phyloP scores from a whole-genome alignment of 92 coral and sea anemone species.

The Pocillopora grandis region DNA sequence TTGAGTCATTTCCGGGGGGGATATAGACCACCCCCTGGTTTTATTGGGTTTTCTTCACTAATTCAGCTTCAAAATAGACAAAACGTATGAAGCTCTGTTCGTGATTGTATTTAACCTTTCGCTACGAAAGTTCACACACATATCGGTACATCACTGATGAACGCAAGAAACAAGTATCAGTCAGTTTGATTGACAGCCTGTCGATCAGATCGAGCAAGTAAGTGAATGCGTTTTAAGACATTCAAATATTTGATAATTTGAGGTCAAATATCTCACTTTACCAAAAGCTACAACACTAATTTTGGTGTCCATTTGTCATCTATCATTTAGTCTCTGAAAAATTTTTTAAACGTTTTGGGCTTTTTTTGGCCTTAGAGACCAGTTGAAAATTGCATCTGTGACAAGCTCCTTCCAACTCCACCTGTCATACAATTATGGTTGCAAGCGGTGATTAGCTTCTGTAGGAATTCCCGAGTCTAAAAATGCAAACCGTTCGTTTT shows the following conservation, averaged over 20 bases:
- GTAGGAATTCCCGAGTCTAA: no score
- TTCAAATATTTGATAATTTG: neutral
- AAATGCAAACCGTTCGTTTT: no score
- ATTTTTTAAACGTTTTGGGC: neutral
- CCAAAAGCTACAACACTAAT: no score
- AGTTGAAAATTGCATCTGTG: neutral
- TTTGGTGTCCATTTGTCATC: neutral
- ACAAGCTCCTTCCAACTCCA: neutral
- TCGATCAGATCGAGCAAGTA: neutral
- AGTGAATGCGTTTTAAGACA: neutral
- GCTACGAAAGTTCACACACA: neutral
- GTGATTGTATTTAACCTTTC: conserved; percentile 18
- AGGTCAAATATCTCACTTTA: no score
- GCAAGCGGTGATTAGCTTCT: no score
- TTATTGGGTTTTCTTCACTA: neutral
- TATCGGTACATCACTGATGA: conserved; percentile 10
- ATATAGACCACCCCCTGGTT: neutral
- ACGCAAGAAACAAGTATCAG: neutral
- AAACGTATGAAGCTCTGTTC: conserved; percentile 1
- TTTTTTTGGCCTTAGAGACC: neutral
- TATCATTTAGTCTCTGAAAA: neutral
- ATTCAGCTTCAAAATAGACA: neutral
- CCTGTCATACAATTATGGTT: no score
- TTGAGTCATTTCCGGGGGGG: conserved; percentile 15
- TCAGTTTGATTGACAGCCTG: neutral